Percentiles rank a stretch among this genome's conserved stretches.
Evolutionary conservation across 2,113 vertebrate species (phyloP).

Genomic region (Phocoena phocoena): DNA sequence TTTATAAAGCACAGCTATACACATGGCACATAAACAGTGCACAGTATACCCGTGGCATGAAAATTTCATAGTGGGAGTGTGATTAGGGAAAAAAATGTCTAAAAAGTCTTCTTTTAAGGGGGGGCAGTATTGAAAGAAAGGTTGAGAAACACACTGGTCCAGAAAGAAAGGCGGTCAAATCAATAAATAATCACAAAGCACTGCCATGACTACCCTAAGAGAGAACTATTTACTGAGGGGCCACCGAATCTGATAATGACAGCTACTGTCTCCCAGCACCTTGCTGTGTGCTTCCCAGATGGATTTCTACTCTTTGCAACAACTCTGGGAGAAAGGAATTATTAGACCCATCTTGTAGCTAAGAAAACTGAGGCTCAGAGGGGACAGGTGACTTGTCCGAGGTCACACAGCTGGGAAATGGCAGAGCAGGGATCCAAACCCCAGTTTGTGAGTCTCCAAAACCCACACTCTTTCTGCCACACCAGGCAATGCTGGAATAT

Average conservation of each 20-base stretch:
- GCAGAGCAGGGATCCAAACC: neutral
- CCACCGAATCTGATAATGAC: rapidly evolving
- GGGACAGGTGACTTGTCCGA: neutral
- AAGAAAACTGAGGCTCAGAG: neutral
- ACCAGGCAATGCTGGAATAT: neutral
- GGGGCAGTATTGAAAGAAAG: neutral
- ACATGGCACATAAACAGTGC: rapidly evolving
- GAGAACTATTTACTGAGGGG: neutral
- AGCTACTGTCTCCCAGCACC: neutral
- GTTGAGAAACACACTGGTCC: neutral
- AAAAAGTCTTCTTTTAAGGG: neutral
- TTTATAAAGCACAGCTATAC: neutral
- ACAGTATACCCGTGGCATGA: neutral
- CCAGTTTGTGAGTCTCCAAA: neutral
- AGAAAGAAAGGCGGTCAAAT: neutral
- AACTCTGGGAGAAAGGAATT: neutral
- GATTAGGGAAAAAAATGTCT: neutral
- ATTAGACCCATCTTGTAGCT: neutral
- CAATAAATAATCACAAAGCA: neutral
- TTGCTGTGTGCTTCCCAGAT: rapidly evolving
- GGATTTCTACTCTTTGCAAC: neutral
- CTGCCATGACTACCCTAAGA: neutral
- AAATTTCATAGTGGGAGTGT: neutral
- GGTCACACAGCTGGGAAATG: neutral
- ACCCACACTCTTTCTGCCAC: neutral